Base-by-base conservation (phyloP, 2,113 vertebrate species). In the Ictalurus furcatus region DNA sequence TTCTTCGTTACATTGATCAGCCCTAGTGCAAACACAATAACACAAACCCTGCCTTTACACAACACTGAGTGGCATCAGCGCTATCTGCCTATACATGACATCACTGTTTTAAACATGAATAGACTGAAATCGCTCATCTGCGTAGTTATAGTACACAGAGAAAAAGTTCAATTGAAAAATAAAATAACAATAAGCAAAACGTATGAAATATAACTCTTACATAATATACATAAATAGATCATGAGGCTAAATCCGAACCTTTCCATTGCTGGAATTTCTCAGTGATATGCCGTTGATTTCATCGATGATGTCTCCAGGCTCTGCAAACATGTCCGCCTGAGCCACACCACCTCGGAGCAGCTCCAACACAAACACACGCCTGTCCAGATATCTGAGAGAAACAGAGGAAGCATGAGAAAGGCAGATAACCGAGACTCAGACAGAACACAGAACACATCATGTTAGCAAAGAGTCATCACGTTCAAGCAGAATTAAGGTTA, bases 201-300 rank as follows among this genome's bases (percentile, higher is more conserved):
- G 30, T 30, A 16, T 69, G 30, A 69, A 69, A 69, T 44, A 44
- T 44, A 19, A 69, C n/a, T 17, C 67, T 17, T 34, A 37, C 5
- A 40, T 7, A 40, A 37, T 19, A 71, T 34, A 17, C 34, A 73
- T 37, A 21, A 73, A 21, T 23, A 25, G 1, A 23, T 9, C 4
- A 79, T 2, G 40, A 87, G 73, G 59, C n/a, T 48, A 34, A 80
- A 34, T 21, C 71, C 9, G 37, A 44, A 96, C 96, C 94, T 96
- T 96, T 89, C 96, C 94, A 0, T 92, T 96, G 85, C 88, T 94
- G 34, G 96, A 94, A 0, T 95, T 96, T 86, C 96, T 95, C 90
- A 96, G 91, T 0, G 95, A 98, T 58, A 91, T 94, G 34, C 97
- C 96, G 0, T 96, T 97, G 92, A 97, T 96, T 91, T 97, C 96